Percentiles rank a stretch among this genome's conserved stretches.
Conservation (phyloP, 1,140 invertebrate species). For the Subanguina moxae region DNA sequence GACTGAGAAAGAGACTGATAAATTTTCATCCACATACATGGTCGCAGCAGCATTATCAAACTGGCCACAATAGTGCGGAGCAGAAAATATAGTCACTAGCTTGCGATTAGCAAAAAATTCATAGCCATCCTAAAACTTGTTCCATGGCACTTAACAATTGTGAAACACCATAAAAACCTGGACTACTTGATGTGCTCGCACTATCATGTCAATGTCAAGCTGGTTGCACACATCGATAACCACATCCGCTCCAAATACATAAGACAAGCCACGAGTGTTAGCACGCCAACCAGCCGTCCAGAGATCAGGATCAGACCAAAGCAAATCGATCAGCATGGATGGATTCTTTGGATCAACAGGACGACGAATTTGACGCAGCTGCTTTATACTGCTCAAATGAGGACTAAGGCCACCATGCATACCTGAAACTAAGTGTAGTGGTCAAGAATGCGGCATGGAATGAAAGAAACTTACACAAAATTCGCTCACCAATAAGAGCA, state of each 20-base stretch:
- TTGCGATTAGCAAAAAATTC: conserved; percentile 69
- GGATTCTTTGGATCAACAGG: not conserved
- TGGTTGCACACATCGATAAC: conserved; percentile 39
- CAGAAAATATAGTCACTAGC: conserved; percentile 73
- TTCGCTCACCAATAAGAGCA: conserved; percentile 73
- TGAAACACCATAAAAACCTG: not conserved
- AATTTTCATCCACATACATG: conserved; percentile 3
- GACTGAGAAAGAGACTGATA: not conserved
- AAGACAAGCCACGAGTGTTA: conserved; percentile 2
- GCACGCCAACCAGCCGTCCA: conserved; percentile 3
- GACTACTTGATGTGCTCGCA: conserved; percentile 39
- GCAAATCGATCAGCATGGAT: not conserved
- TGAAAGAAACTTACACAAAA: conserved; percentile 23
- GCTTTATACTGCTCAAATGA: conserved; percentile 61
- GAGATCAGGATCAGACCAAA: not conserved
- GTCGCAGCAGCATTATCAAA: not conserved
- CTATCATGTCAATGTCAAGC: conserved; percentile 49
- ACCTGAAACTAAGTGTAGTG: not conserved
- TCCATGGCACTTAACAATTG: not conserved
- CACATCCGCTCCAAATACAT: conserved; percentile 48
- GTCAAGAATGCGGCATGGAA: not conserved
- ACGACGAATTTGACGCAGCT: conserved; percentile 62
- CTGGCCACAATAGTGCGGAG: conserved; percentile 69
- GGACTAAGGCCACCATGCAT: conserved; percentile 77
- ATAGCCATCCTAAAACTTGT: conserved; percentile 42